Base-by-base conservation (phyloP, 2,888 invertebrate species). In the Netelia fuscicornis region DNA sequence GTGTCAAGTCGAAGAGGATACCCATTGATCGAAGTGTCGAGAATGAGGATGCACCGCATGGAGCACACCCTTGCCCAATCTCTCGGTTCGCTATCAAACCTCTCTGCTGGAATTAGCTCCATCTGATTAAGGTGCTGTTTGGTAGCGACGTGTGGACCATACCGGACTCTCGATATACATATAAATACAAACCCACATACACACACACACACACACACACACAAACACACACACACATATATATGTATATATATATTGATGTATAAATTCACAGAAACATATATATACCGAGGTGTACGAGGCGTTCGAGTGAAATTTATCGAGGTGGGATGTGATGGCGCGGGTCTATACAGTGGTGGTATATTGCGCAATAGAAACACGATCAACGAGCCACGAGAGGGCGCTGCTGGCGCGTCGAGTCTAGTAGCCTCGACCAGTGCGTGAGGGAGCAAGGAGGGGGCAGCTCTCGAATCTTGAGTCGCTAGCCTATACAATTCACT, bases 331-430 rank as follows among this genome's bases (percentile, higher is more conserved):
- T 54, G 42, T 58, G 72, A 64, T 72, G 72, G 64, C 64, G 72
- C 54, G 72, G 56, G 56, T 60, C 64, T 25, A 44, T 64, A 65
- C 64, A 30, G 48, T 48, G 48, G 13, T 48, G 48, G 10, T 23
- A 64, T 62, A 79, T 79, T 79, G 78, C 79, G 25, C 71, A 62
- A 79, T 64, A 71, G 71, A 71, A 62, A 71, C 79, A 71, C 79
- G 70, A 71, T 71, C 54, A 62, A 71, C 23, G 44, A 70, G 65
- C 71, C 42, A 80, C 72, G 62, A 80, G 71, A 80, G 80, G 72
- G 72, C 54, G n/a, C 70, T 71, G 42, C 54, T 37, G 64, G 30
- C 5, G 6, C 80, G 65, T 54, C 80, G 25, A 30, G 72, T 72
- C 72, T 54, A 72, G 72, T 65, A 56, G 54, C 48, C 65, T 72